phyloP scores from a whole-genome alignment of 2,888 invertebrate species.

The Callinectes sapidus region DNA sequence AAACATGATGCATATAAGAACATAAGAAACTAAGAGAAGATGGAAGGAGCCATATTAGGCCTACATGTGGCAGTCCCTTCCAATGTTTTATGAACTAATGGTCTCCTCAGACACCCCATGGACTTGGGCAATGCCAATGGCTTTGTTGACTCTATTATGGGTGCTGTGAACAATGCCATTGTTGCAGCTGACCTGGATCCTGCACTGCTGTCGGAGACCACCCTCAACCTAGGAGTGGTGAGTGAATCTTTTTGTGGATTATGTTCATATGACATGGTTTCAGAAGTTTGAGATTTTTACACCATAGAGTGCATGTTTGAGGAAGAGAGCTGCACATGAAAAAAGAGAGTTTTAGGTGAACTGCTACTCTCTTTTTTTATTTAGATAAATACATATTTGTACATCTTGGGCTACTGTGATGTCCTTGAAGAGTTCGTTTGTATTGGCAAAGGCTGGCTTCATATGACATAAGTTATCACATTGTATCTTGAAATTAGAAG shows the following conservation, averaged over 20 bases:
- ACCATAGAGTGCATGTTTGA: background rate
- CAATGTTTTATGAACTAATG: background rate
- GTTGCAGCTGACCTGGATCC: constrained; percentile 53
- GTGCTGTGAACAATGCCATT: background rate
- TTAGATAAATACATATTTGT: background rate
- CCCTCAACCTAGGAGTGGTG: constrained; percentile 43
- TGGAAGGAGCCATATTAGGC: too few species aligned
- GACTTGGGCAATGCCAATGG: constrained; percentile 57
- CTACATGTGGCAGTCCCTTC: too few species aligned
- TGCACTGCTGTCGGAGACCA: constrained; percentile 28
- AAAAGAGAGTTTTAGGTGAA: background rate
- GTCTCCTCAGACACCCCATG: background rate
- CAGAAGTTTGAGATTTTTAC: background rate
- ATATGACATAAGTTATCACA: background rate
- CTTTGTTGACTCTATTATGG: constrained; percentile 60
- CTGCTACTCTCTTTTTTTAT: background rate
- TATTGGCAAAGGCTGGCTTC: background rate
- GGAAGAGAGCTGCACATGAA: background rate
- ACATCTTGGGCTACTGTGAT: background rate
- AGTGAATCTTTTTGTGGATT: background rate
- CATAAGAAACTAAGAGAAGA: too few species aligned
- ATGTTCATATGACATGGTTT: background rate
- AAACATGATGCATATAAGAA: too few species aligned
- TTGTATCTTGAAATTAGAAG: background rate
- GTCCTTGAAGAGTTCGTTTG: background rate